These are phyloP conservation scores for Myopa tessellatipennis DNA, from an alignment of 2,888 invertebrate genomes.

Conservation along the genomic window DNA sequence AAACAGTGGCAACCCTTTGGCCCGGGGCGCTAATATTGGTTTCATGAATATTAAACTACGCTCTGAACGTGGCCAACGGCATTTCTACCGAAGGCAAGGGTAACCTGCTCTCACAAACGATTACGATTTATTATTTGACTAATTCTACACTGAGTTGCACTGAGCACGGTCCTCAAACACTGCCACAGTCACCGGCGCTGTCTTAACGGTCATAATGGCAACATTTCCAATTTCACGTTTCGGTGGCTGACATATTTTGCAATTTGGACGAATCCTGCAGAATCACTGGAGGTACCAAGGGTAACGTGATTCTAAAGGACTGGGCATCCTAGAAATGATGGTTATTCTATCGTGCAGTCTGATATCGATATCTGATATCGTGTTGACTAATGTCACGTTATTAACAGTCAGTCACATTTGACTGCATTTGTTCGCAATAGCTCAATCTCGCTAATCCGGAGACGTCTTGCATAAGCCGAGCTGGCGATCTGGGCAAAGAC, in stretches of 20 bases:
- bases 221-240: conserved; percentile 29
- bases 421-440: no score
- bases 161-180: not conserved
- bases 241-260: conserved; percentile 17
- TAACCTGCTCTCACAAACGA: conserved; percentile 22
- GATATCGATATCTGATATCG: not conserved
- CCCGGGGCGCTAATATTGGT: conserved; percentile 51
- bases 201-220: not conserved
- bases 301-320: no score
- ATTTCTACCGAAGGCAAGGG: not conserved
- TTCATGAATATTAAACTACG: conserved; percentile 52
- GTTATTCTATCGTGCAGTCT: no score
- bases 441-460: not conserved
- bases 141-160: conserved; percentile 27
- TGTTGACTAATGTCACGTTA: not conserved
- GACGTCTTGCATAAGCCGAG: not conserved
- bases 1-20: conserved; percentile 53
- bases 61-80: conserved; percentile 26
- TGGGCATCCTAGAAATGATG: no score
- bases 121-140: conserved; percentile 41
- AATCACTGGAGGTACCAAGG: not conserved
- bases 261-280: not conserved
- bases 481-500: not conserved
- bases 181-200: not conserved
- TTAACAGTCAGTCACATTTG: not conserved